These are phyloP conservation scores for Rhyacophila brunnea DNA, from an alignment of 1,140 invertebrate genomes.

Conservation along the genomic window DNA sequence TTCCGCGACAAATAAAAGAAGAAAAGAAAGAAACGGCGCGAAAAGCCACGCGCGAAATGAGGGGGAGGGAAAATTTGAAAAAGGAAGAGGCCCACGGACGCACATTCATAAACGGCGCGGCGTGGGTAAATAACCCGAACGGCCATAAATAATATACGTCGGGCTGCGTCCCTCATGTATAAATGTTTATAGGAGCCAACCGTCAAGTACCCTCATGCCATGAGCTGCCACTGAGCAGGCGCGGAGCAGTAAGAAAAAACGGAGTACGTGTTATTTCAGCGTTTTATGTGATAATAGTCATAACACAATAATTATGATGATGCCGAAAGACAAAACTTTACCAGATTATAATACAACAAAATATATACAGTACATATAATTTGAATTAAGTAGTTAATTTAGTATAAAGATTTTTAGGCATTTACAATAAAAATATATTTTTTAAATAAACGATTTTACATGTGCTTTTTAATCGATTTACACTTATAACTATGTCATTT, in stretches of 20 bases:
- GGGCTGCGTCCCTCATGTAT: conserved; percentile 23
- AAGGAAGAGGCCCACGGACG: conserved; percentile 10
- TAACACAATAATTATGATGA: no score
- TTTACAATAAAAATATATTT: no score
- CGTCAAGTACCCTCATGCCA: not conserved
- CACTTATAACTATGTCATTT: no score
- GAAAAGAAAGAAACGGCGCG: conserved; percentile 18
- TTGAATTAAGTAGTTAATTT: no score
- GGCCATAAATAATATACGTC: conserved; percentile 31
- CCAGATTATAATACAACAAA: no score
- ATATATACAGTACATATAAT: no score
- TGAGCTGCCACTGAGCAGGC: not conserved
- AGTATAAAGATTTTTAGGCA: no score
- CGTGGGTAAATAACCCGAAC: conserved; percentile 20
- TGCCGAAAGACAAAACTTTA: no score
- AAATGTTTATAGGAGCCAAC: conserved; percentile 19
- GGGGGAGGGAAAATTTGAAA: conserved; percentile 27
- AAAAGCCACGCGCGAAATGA: conserved; percentile 16
- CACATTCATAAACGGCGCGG: conserved; percentile 17
- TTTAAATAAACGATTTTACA: no score
- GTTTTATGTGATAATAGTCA: no score
- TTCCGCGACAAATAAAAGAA: conserved; percentile 22
- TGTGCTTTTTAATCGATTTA: no score
- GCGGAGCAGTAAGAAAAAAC: not conserved
- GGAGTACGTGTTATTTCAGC: no score